Evolutionary conservation across 2,113 vertebrate genomes (phyloP).

Genomic region (Anguilla japonica): DNA sequence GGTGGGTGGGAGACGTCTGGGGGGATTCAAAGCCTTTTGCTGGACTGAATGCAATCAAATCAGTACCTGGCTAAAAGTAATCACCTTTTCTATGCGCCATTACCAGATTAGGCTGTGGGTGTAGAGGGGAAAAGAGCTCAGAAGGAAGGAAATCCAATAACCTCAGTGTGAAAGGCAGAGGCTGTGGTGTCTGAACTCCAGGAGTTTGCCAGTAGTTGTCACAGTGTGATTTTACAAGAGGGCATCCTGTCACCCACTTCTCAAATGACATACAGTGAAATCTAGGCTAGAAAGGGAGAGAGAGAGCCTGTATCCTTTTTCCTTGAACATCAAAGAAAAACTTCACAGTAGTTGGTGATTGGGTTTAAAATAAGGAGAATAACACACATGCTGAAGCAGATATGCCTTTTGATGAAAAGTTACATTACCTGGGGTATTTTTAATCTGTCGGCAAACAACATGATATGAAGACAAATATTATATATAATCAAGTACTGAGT

Average conservation of each 20-base stretch:
- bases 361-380: not conserved
- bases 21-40: not conserved
- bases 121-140: conserved; percentile 52
- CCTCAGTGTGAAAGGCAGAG: conserved; percentile 44
- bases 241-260: conserved; percentile 55
- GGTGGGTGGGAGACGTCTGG: not conserved
- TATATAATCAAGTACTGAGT: not conserved
- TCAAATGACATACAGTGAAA: not conserved
- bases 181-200: conserved; percentile 42
- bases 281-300: not conserved
- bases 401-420: not conserved
- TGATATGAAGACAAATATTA: no score
- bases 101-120: conserved; percentile 59
- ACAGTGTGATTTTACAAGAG: conserved; percentile 42
- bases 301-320: not conserved
- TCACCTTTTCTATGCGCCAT: conserved; percentile 58
- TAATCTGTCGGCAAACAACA: not conserved
- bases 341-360: conserved; percentile 1
- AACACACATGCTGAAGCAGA: not conserved
- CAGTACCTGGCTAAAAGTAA: conserved; percentile 56
- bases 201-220: conserved; percentile 55
- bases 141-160: conserved; percentile 52
- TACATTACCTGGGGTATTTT: not conserved
- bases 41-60: conserved; percentile 50
- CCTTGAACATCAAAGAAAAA: not conserved